These are phyloP conservation scores for Laodelphax striatellus DNA, from an alignment of 1,140 invertebrate genomes.

Conservation along the genomic window DNA sequence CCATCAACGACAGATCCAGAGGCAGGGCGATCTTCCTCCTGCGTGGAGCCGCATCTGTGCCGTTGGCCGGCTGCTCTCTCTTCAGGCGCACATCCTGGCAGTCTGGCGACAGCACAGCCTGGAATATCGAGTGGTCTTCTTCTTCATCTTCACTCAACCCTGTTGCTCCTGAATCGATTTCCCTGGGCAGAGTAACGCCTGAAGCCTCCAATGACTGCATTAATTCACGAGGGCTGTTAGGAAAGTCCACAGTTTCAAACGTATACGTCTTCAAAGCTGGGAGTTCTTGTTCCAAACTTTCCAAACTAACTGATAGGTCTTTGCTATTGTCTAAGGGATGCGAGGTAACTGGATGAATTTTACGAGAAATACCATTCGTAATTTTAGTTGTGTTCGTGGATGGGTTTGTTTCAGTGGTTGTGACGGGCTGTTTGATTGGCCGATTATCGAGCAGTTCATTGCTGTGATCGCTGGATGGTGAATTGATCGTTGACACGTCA, in stretches of 20 bases:
- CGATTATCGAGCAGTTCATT: not conserved
- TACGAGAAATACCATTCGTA: constrained; percentile 6
- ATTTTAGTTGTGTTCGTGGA: too few species aligned
- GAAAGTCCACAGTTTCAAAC: constrained; percentile 20
- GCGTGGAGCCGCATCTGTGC: not conserved
- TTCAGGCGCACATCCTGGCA: constrained; percentile 25
- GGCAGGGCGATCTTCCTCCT: constrained; percentile 12
- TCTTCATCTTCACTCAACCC: constrained; percentile 19
- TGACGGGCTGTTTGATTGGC: not conserved
- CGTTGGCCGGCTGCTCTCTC: constrained; percentile 14
- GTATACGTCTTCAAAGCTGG: constrained; percentile 15
- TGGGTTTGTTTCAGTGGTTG: too few species aligned
- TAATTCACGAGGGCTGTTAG: constrained; percentile 20
- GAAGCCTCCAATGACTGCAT: constrained; percentile 15
- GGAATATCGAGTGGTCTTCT: constrained; percentile 26
- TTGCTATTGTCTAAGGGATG: constrained; percentile 10
- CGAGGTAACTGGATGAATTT: not conserved
- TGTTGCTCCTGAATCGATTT: constrained; percentile 14
- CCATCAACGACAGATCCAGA: constrained; percentile 9
- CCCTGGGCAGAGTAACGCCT: constrained; percentile 14
- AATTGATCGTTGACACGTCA: constrained; percentile 12
- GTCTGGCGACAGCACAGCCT: constrained; percentile 25
- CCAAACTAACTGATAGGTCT: constrained; percentile 18
- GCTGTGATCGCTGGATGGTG: constrained; percentile 6
- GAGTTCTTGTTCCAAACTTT: constrained; percentile 19